Base-by-base conservation (phyloP, 2,888 invertebrate genomes). In the Acleris cristana region DNA sequence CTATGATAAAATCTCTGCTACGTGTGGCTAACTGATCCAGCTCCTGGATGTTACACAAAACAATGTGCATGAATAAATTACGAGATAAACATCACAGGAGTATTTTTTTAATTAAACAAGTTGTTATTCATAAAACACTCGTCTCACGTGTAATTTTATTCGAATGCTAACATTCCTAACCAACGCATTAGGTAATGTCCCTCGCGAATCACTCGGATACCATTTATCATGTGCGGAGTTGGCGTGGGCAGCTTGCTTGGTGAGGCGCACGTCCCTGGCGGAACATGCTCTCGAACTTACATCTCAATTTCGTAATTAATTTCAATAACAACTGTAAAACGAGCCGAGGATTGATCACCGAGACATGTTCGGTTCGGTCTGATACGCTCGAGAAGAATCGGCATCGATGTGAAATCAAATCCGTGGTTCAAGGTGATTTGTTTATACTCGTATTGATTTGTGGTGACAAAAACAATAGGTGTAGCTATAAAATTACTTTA, bases 331-430 rank as follows among this genome's bases (percentile, higher is more conserved):
- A 74, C 79, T 84, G 87, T 87, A 87, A 89, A 83, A 83, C 79
- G 84, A 89, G 80, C 77, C 75, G 78, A 81, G 82, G 86, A 87
- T 85, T 86, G 86, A 89, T 87, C 86, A 85, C 85, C 72, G 79
- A 82, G 81, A 88, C 85, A 85, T 84, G 86, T 88, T 88, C 84
- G 85, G 82, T 76, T 81, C 84, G 85, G 85, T 85, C 81, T 80
- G 91, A 85, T 89, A 87, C 89, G 88, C 88, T 86, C 76, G 84
- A 87, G 77, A 80, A 81, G 86, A 86, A 85, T 82, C 77, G 80
- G 83, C 82, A 82, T 85, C 81, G 81, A 81, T 78, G 79, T 79
- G 90, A 89, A 89, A 90, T 87, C 80, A 81, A 88, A 86, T 79
- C 89, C 80, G 69, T 84, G 80, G 85, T 86, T 88, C 90, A 92